Percentiles rank a stretch among this genome's conserved stretches.
Evolutionary conservation across 2,113 vertebrate species (phyloP).

Genomic region (Strix aluco): DNA sequence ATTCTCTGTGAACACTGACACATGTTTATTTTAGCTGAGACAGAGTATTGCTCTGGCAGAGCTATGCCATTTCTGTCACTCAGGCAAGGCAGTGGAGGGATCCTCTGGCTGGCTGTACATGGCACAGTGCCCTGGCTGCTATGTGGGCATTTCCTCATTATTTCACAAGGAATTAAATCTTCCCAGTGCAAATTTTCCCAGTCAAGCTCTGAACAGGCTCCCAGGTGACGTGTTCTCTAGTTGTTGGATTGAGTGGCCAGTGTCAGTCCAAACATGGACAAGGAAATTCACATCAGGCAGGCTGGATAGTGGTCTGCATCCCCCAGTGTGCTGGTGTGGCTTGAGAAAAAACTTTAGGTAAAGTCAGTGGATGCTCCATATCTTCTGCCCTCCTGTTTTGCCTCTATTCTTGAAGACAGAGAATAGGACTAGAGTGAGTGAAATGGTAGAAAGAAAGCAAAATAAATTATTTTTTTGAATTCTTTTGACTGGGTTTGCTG

Average conservation of each 20-base stretch:
- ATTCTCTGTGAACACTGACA: not conserved
- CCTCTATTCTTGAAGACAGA: not conserved
- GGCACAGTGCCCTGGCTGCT: not conserved
- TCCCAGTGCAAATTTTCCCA: not conserved
- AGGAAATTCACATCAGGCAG: not conserved
- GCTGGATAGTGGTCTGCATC: rapidly evolving
- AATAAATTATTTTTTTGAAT: not conserved
- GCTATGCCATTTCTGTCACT: not conserved
- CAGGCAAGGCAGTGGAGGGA: not conserved
- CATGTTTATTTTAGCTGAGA: not conserved
- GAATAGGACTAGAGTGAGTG: not conserved
- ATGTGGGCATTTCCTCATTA: rapidly evolving
- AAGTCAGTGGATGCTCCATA: not conserved
- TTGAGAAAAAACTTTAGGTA: not conserved
- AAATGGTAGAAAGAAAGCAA: not conserved
- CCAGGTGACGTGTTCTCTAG: not conserved
- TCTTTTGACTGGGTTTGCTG: not conserved
- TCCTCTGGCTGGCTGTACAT: not conserved
- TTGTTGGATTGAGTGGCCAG: not conserved
- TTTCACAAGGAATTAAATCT: not conserved
- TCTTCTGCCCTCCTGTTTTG: not conserved
- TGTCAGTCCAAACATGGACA: not conserved
- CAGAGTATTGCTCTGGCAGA: not conserved
- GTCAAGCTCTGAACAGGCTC: not conserved
- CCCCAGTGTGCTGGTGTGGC: too few species aligned